phyloP scores from a whole-genome alignment of 2,797 vertebrate species.

The Tragopan temminckii region DNA sequence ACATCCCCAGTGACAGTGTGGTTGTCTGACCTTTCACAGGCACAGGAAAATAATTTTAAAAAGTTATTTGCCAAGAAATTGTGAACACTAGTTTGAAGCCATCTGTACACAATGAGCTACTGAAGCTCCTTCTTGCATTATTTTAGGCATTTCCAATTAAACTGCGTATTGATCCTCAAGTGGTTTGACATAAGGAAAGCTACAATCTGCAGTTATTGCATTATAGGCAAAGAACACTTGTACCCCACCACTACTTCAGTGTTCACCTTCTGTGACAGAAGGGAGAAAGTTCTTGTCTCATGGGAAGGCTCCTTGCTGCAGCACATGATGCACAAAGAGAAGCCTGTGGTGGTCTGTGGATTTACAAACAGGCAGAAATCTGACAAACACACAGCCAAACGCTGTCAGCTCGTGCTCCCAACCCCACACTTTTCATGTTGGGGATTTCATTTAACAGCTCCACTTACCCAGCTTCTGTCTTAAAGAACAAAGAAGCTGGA shows the following conservation, averaged over 20 bases:
- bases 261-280: not conserved
- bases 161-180: not conserved
- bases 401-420: not conserved
- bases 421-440: not conserved
- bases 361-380: not conserved
- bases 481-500: not conserved
- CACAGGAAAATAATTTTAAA: not conserved
- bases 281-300: not conserved
- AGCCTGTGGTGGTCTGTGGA: not conserved
- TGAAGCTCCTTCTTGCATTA: not conserved
- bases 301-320: not conserved
- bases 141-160: not conserved
- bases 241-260: not conserved
- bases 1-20: not conserved
- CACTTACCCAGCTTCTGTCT: not conserved
- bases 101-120: not conserved
- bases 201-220: not conserved
- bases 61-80: not conserved
- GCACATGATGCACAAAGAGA: not conserved
- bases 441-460: not conserved
- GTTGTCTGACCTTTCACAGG: not conserved
- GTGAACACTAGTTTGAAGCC: not conserved
- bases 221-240: not conserved
- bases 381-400: slow-evolving; percentile 11
- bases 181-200: not conserved